Evolutionary conservation across 2,113 vertebrate genomes (phyloP), one percentile per base, ranked within the genome.

Genomic region (Ptilorrhoa leucosticta): DNA sequence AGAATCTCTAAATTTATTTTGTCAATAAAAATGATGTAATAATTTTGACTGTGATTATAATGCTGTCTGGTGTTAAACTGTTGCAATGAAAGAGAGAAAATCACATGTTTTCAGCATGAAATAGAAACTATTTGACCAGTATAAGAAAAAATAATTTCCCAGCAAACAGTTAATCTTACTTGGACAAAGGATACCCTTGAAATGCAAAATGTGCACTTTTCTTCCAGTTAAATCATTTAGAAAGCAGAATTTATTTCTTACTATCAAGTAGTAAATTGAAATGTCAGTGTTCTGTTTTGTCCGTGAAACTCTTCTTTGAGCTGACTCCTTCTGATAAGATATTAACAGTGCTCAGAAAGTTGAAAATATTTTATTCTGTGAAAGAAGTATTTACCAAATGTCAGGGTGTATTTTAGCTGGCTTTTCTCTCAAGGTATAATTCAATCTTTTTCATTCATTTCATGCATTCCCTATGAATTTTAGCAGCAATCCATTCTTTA

Each of bases 191-290:
- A 93, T 94, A 75, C 56, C 39, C 64, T 94, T 85, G 33, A 47
- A 63, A 75, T 69, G 47, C 64, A 89, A 90, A 87, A 95, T 64
- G n/a, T 63, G 45, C 37, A 28, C 51, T 87, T 81, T 89, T 92
- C 63, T 90, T 89, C 65, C 83, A 71, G 73, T 71, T 93, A 91
- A 87, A 90, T 96, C 3, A 14, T 93, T 95, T 84, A 87, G 87
- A 89, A 94, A 91, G 63, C 80, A 93, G 80, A 90, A 93, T 93
- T 95, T 77, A 48, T 73, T 33, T 89, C 78, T 69, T 87, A 58
- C 61, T 79, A 77, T 91, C 71, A 87, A 82, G 51, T 69, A 81
- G 50, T 89, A 93, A 93, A 94, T 92, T 92, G 88, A 93, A 93
- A 89, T 84, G 90, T 93, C 89, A 90, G 26, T 75, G 27, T 66